Conservation (phyloP, 2,113 vertebrate genomes). For the Engraulis encrasicolus region DNA sequence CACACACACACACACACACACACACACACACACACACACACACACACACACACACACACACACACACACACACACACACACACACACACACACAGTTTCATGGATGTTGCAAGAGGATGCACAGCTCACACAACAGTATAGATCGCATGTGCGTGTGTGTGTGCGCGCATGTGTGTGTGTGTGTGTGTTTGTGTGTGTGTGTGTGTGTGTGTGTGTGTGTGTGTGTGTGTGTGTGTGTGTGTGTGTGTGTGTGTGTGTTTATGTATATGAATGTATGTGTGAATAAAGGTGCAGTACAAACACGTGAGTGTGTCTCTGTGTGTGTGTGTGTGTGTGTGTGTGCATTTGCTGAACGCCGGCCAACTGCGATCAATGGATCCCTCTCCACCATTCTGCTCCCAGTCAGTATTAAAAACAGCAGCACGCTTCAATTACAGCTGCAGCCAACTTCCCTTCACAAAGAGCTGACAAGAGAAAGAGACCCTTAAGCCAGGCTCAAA, state of each 20-base stretch:
- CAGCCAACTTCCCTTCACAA: conserved; percentile 36
- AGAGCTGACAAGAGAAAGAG: too few relatives aligned
- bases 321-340: too few relatives aligned
- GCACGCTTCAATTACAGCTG: conserved; percentile 28
- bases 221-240: too few relatives aligned
- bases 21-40: neutral
- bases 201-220: too few relatives aligned
- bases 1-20: neutral
- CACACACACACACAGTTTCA: conserved; percentile 53
- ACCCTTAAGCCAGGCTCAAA: too few relatives aligned
- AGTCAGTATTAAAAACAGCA: conserved; percentile 48
- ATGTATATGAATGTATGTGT: too few relatives aligned
- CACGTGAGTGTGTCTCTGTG: too few relatives aligned
- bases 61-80: neutral
- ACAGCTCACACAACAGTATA: conserved; percentile 62
- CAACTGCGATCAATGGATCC: conserved; percentile 63
- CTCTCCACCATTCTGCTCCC: conserved; percentile 39
- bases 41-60: conserved; percentile 37
- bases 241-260: too few relatives aligned
- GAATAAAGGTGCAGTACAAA: too few relatives aligned
- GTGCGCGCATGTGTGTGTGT: conserved; percentile 47
- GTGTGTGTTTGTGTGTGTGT: neutral
- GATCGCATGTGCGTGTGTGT: conserved; percentile 56
- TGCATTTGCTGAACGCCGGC: neutral
- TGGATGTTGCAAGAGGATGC: conserved; percentile 61